Percentiles rank a stretch among this genome's conserved stretches.
Evolutionary conservation across 2,113 vertebrate species (phyloP).

Genomic region (Addax nasomaculatus): DNA sequence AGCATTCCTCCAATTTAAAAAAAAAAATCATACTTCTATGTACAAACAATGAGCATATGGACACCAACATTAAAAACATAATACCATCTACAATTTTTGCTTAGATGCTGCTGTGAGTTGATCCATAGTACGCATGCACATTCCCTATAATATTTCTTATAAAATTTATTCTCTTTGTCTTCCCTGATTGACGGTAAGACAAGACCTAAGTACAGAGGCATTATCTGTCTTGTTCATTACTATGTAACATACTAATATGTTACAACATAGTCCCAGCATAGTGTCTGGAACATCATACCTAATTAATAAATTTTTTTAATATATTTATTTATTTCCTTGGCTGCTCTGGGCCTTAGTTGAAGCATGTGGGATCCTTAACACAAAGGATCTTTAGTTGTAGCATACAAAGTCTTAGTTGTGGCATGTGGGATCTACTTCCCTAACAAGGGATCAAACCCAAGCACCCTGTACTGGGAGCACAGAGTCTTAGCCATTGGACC

Average conservation of each 20-base stretch:
- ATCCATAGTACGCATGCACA: neutral
- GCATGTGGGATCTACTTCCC: neutral
- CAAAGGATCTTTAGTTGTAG: neutral
- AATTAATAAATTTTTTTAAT: neutral
- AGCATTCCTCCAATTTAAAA: neutral
- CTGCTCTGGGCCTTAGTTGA: neutral
- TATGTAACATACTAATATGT: neutral
- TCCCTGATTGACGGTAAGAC: neutral
- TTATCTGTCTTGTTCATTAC: neutral
- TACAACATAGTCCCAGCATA: neutral
- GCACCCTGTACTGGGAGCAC: neutral
- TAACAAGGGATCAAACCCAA: neutral
- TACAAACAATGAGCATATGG: neutral
- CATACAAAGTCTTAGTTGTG: neutral
- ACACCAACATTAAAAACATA: neutral
- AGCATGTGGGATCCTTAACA: neutral
- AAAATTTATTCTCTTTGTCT: neutral
- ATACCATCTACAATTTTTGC: neutral
- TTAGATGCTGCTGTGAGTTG: neutral
- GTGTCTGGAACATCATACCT: neutral
- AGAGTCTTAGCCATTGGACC: neutral
- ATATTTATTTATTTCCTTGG: neutral
- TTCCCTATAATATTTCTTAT: neutral
- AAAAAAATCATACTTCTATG: neutral
- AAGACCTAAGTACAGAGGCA: neutral